Evolutionary conservation across 1,140 invertebrate species (phyloP).

Genomic region (Prorops nasuta): DNA sequence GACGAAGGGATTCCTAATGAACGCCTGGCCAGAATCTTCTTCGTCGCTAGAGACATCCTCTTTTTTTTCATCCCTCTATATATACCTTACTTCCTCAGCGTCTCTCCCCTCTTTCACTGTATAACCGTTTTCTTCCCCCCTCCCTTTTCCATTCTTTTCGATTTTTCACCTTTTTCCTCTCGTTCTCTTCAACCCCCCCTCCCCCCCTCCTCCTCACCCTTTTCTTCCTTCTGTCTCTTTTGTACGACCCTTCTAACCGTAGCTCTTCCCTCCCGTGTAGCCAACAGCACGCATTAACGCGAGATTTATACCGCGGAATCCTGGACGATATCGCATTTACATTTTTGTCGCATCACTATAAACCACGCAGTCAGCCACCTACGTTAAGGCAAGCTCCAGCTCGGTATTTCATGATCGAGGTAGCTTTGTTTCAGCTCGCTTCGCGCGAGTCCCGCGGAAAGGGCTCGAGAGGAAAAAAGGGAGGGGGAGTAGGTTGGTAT

Average conservation of each 20-base stretch:
- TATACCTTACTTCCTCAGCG: conserved; percentile 5
- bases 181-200: conserved; percentile 13
- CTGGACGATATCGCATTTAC: conserved; percentile 54
- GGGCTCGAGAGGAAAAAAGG: no score
- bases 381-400: conserved; percentile 11
- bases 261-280: background rate
- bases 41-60: conserved; percentile 17
- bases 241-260: background rate
- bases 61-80: conserved; percentile 9
- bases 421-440: conserved; percentile 44
- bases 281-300: conserved; percentile 44
- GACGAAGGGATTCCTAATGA: conserved; percentile 45
- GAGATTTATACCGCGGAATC: conserved; percentile 53
- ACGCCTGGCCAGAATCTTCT: conserved; percentile 38
- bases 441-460: no score
- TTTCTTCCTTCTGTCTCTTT: conserved; percentile 9
- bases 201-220: conserved; percentile 6
- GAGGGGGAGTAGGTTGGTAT: no score
- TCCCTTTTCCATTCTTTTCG: conserved; percentile 16
- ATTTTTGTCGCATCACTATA: conserved; percentile 57
- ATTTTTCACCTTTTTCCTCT: no score
- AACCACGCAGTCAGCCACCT: no score
- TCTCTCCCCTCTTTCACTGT: no score
- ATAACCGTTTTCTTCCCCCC: conserved; percentile 11
- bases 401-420: conserved; percentile 43